A percentile compares a stretch with the other conserved stretches of the same genome.
phyloP scores from a whole-genome alignment of 2,797 vertebrate genomes.

The Cirrhinus mrigala region DNA sequence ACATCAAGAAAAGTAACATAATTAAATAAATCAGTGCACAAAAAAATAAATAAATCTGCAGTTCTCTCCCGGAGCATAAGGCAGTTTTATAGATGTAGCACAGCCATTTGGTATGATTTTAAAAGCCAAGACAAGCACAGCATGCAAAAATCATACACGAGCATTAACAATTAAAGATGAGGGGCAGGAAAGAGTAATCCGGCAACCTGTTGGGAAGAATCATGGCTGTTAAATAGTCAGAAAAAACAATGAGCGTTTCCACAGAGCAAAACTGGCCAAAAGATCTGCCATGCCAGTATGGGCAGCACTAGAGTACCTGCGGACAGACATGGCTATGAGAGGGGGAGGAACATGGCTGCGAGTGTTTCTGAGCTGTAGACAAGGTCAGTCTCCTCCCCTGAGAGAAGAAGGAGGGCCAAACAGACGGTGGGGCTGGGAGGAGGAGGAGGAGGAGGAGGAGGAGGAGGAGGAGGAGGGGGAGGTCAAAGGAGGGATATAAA shows the following conservation, averaged over 20 bases:
- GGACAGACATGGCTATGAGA: slow-evolving; percentile 61
- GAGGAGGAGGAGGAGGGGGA: slow-evolving; percentile 51
- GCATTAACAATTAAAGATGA: slow-evolving; percentile 25
- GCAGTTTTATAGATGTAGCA: slow-evolving; percentile 42
- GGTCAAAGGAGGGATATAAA: slow-evolving; percentile 50
- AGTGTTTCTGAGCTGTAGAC: slow-evolving; percentile 51
- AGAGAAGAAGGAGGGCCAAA: slow-evolving; percentile 50
- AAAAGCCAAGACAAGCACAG: slow-evolving; percentile 57
- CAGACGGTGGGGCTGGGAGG: slow-evolving; percentile 16
- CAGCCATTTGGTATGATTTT: slow-evolving; percentile 49
- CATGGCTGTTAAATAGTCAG: slow-evolving; percentile 50
- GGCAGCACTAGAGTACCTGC: slow-evolving; percentile 75
- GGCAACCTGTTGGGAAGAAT: slow-evolving; percentile 59
- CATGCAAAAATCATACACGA: slow-evolving; percentile 54
- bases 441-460: slow-evolving; percentile 39
- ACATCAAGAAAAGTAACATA: not conserved
- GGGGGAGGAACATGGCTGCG: slow-evolving; percentile 19
- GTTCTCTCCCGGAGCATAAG: not conserved
- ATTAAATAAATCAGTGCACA: slow-evolving; percentile 20
- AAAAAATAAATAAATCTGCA: not conserved
- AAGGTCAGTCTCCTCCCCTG: slow-evolving; percentile 71
- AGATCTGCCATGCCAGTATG: slow-evolving; percentile 33
- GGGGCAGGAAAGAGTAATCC: slow-evolving; percentile 66
- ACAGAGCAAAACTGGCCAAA: slow-evolving; percentile 18
- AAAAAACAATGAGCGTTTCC: slow-evolving; percentile 47